phyloP scores from a whole-genome alignment of 2,888 invertebrate species.

The Antheraea yamamai region DNA sequence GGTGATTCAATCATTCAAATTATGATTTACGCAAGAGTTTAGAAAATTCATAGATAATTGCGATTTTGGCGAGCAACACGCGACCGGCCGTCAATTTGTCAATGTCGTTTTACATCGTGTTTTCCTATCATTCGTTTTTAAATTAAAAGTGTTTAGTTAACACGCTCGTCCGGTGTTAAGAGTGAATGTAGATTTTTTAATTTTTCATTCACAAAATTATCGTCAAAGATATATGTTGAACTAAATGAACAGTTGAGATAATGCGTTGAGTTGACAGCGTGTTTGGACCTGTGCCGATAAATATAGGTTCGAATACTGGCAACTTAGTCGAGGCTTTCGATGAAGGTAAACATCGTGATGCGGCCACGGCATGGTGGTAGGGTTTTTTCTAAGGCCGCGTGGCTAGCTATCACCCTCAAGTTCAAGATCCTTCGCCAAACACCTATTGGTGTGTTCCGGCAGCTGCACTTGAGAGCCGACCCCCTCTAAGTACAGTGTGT shows the following conservation, averaged over 20 bases:
- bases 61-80: conserved; percentile 8
- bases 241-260: neutral
- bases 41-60: conserved; percentile 1
- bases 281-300: too few species aligned
- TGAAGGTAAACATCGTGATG: too few species aligned
- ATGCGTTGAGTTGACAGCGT: too few species aligned
- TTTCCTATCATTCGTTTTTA: neutral
- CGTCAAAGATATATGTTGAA: neutral
- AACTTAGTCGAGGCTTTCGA: too few species aligned
- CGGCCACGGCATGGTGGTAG: too few species aligned
- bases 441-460: too few species aligned
- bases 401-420: too few species aligned
- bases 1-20: conserved; percentile 15
- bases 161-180: neutral
- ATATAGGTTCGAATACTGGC: too few species aligned
- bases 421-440: too few species aligned
- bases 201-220: neutral
- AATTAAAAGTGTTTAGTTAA: conserved; percentile 4
- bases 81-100: conserved; percentile 18
- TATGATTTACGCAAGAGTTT: conserved; percentile 8
- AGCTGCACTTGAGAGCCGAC: too few species aligned
- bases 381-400: too few species aligned
- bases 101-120: conserved; percentile 14
- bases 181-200: neutral
- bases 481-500: too few species aligned